Base-by-base conservation (phyloP, 1,140 invertebrate species). In the Calephelis virginiensis region DNA sequence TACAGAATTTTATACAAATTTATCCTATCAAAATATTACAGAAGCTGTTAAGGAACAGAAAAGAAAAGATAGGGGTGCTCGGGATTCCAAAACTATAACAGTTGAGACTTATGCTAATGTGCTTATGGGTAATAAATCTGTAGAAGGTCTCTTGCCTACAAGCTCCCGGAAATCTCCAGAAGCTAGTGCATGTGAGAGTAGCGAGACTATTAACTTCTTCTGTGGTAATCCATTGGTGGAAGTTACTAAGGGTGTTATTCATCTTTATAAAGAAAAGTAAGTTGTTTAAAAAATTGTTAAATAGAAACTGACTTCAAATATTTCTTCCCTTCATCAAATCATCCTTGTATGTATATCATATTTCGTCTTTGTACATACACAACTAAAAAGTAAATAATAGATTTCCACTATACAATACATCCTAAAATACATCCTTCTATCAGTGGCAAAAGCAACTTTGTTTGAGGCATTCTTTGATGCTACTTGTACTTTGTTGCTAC, bases 211-310 rank as follows among this genome's bases (percentile, higher is more conserved):
- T n/a, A 94, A 92, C 63, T 99, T 99, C 91, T 96, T 97, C 70
- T 98, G 96, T 81, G 99, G 99, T 3, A 99, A 99, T 93, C 98
- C 98, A 9, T 96, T 97, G 82, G 97, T 99, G 8, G 99, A 99
- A 93, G 95, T 98, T 43, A 98, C 97, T 0, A 98, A 98, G 89
- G 99, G 99, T 59, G 96, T 99, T 60, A 92, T 99, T 28, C 98
- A 99, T 93, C 92, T 99, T 1, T 99, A 98, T 85, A 99, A 99
- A 90, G 97, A 99, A 91, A 97, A 98, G 96, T 96, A 91, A 87
- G 93, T 37, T 5, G 8, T 50, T 0, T 14, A 50, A 13, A 50
- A 5, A 6, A 13, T 14, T 13, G 7, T 14, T 14, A 17, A 8
- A 6, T 14, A 50, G 8, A 8, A 28, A 28, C 28, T 28, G 28